Percentiles rank a stretch among this genome's conserved stretches.
These are phyloP conservation scores for Coelopa frigida DNA, from an alignment of 1,140 invertebrate species.

Conservation along the genomic window DNA sequence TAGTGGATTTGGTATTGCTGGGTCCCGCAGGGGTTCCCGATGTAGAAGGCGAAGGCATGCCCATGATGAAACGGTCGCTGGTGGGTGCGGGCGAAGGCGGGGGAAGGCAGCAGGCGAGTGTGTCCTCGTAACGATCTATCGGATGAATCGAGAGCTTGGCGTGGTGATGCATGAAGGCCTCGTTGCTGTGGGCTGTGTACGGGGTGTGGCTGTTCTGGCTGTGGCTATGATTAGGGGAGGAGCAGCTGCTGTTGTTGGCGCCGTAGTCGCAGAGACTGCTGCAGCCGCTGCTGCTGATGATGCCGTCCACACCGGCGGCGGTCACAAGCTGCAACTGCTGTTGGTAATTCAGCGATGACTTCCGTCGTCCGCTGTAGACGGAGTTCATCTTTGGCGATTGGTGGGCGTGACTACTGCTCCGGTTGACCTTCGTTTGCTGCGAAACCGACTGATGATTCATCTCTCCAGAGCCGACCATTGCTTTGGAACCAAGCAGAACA, in stretches of 20 bases:
- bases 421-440: too few species aligned
- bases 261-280: neutral
- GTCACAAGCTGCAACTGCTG: neutral
- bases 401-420: too few species aligned
- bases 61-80: conserved; percentile 24
- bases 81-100: conserved; percentile 42
- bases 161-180: too few species aligned
- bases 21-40: neutral
- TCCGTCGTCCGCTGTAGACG: neutral
- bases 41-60: conserved; percentile 5
- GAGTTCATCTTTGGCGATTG: too few species aligned
- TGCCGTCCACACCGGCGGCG: neutral
- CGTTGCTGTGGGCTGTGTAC: neutral
- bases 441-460: too few species aligned
- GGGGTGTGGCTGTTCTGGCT: neutral
- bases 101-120: conserved; percentile 23
- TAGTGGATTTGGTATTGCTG: neutral
- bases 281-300: neutral
- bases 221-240: conserved; percentile 25
- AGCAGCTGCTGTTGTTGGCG: conserved; percentile 21
- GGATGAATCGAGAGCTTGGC: conserved; percentile 27
- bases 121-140: conserved; percentile 29
- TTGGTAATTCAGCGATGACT: neutral
- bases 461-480: too few species aligned
- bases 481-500: too few species aligned